These are phyloP conservation scores for Alaudala cheleensis DNA, from an alignment of 2,113 vertebrate genomes.

Conservation along the genomic window DNA sequence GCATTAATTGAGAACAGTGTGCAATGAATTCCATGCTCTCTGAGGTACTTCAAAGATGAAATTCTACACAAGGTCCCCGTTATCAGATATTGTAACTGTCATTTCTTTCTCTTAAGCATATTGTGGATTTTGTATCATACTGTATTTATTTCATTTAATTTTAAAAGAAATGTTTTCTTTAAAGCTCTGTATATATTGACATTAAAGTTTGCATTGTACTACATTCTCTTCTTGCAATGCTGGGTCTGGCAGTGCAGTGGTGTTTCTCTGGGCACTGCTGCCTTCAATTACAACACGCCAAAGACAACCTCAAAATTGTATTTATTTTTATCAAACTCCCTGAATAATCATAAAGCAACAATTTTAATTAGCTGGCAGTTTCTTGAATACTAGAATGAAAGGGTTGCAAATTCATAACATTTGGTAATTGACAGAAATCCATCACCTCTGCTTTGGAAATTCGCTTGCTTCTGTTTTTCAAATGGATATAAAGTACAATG, in stretches of 20 bases:
- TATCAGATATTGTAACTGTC: constrained; percentile 64
- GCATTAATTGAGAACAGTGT: constrained; percentile 54
- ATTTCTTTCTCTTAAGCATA: constrained; percentile 78
- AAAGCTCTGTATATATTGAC: constrained; percentile 91
- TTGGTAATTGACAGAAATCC: constrained; percentile 58
- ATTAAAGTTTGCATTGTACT: constrained; percentile 87
- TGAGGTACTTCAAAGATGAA: constrained; percentile 57
- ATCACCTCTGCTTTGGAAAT: constrained; percentile 50
- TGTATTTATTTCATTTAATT: constrained; percentile 96
- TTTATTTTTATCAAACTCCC: constrained; percentile 68
- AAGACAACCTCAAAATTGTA: constrained; percentile 67
- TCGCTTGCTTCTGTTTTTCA: not conserved
- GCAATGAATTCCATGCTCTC: constrained; percentile 59
- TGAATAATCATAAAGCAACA: constrained; percentile 54
- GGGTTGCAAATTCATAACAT: constrained; percentile 45
- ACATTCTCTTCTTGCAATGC: constrained; percentile 58
- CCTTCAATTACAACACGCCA: constrained; percentile 66
- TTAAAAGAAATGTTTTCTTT: constrained; percentile 93
- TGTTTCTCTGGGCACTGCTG: constrained; percentile 45
- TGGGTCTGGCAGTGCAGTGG: constrained; percentile 44
- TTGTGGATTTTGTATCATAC: constrained; percentile 93
- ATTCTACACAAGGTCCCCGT: constrained; percentile 30
- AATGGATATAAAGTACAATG: not conserved
- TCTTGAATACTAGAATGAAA: constrained; percentile 66
- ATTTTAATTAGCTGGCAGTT: constrained; percentile 65